These are phyloP conservation scores for Hemicentrotus pulcherrimus DNA, from an alignment of 35 echinoderm and acorn worm species.

Conservation along the genomic window DNA sequence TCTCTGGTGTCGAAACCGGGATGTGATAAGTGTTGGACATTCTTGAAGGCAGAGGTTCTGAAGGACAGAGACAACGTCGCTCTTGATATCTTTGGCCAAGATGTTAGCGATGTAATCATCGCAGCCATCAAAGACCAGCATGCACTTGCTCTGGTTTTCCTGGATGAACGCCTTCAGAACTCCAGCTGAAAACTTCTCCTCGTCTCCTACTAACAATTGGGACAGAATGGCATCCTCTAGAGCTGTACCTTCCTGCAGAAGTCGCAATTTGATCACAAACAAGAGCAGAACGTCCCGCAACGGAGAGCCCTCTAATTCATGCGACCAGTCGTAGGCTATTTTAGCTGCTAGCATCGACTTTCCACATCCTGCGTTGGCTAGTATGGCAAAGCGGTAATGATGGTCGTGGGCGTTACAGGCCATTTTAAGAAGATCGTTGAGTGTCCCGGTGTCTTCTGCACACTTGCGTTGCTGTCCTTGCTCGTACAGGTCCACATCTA, in stretches of 20 bases:
- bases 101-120: conserved; percentile 2
- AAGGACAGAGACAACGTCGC: background rate
- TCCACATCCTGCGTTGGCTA: background rate
- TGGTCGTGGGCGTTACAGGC: no score
- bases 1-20: background rate
- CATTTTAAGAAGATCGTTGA: no score
- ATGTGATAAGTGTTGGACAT: background rate
- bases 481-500: no score
- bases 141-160: background rate
- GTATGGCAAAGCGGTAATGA: background rate
- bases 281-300: background rate
- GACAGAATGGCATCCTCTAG: background rate
- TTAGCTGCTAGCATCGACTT: background rate
- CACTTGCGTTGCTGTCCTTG: no score
- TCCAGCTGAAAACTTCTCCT: background rate
- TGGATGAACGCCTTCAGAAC: background rate
- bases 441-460: no score
- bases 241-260: background rate
- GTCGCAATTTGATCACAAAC: background rate
- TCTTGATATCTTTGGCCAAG: background rate
- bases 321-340: conserved; percentile 13
- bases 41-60: background rate
- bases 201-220: background rate
- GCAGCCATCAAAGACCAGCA: conserved; percentile 13
- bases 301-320: background rate